These are phyloP conservation scores for Mimachlamys varia DNA, from an alignment of 2,888 invertebrate genomes.

Conservation along the genomic window DNA sequence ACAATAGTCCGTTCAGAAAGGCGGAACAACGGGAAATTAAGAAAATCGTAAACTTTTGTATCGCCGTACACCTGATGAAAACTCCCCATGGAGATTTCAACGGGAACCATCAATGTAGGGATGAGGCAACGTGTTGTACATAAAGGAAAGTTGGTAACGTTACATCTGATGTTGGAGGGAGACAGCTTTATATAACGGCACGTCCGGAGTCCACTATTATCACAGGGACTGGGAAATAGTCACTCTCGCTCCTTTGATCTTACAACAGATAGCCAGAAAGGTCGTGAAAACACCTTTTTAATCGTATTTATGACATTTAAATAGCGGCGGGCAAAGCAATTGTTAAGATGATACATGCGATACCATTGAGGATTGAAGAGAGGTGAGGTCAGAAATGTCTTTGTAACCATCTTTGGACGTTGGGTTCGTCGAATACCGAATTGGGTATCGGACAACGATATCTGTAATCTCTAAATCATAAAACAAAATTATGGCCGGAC, in stretches of 20 bases:
- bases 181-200: neutral
- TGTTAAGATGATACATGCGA: neutral
- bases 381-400: neutral
- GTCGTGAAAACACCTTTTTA: neutral
- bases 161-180: neutral
- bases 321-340: constrained; percentile 23
- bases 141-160: constrained; percentile 15
- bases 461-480: constrained; percentile 31
- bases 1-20: neutral
- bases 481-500: neutral
- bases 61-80: neutral
- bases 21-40: constrained; percentile 20
- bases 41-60: neutral
- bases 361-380: neutral
- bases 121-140: neutral
- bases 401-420: neutral
- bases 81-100: constrained; percentile 1
- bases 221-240: neutral
- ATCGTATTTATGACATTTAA: neutral
- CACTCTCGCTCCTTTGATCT: constrained; percentile 17
- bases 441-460: neutral
- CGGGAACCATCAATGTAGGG: neutral
- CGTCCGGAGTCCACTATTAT: neutral
- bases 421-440: constrained; percentile 16
- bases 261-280: neutral